These are phyloP conservation scores for Lysandra bellargus DNA, from an alignment of 2,888 invertebrate species.

Conservation along the genomic window DNA sequence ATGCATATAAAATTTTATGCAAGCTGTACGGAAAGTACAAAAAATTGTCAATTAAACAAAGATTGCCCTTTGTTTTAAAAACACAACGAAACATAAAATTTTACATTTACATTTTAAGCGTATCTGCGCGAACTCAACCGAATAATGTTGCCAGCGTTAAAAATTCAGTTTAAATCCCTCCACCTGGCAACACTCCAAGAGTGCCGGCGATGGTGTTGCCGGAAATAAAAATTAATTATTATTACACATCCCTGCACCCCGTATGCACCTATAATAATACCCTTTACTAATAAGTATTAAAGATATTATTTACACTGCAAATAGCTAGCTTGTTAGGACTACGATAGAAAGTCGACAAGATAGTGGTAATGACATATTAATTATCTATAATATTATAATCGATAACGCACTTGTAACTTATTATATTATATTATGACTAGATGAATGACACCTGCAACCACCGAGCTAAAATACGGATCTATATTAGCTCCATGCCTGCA, in stretches of 20 bases:
- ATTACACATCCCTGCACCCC: constrained; percentile 35
- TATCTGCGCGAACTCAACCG: constrained; percentile 35
- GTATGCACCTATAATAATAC: not conserved
- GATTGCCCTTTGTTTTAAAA: constrained; percentile 24
- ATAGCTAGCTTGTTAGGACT: no score
- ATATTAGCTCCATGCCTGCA: no score
- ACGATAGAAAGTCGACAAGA: no score
- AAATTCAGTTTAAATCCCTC: constrained; percentile 41
- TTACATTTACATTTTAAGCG: constrained; percentile 24
- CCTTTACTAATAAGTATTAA: not conserved
- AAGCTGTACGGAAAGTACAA: constrained; percentile 18
- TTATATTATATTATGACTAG: no score
- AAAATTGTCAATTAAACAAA: constrained; percentile 26
- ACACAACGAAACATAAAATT: constrained; percentile 22
- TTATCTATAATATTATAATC: no score
- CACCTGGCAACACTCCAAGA: constrained; percentile 46
- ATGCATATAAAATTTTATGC: constrained; percentile 17
- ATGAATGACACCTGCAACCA: no score
- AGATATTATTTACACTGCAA: no score
- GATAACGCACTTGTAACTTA: no score
- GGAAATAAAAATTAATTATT: constrained; percentile 47
- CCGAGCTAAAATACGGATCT: no score
- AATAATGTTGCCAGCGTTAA: constrained; percentile 41
- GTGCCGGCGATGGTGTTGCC: constrained; percentile 35
- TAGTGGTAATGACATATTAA: no score